Base-by-base conservation (phyloP, 2,113 vertebrate genomes). In the Pungitius pungitius region DNA sequence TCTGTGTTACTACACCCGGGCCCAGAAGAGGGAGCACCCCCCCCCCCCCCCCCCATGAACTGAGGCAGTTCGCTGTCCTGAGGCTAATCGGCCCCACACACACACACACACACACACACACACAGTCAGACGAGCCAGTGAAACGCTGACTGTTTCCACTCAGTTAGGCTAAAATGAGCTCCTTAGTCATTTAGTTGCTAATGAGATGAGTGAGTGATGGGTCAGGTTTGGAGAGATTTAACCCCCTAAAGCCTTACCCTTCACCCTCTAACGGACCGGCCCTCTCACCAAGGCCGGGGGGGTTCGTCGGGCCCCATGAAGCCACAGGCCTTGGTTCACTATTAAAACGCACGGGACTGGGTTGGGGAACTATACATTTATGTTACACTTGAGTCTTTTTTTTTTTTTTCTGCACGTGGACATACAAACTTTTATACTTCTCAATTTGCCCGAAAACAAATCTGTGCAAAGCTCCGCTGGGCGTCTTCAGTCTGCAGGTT, bases 111-210 rank as follows among this genome's bases (percentile, higher is more conserved):
- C n/a, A n/a, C n/a, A n/a, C 56, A 57, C 47, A 30, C 30, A 57
- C 47, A 42, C 64, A 75, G 73, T 73, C 8, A 5, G 69, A 26
- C n/a, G 70, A 67, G 82, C 70, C 73, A 83, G 43, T 82, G 82
- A 90, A 91, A 91, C 27, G 78, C 86, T 91, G 87, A 91, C 85
- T 85, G 73, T 90, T 89, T 90, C 74, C 75, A 83, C 78, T 69
- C 64, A 47, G 54, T 54, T 33, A 66, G 85, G 56, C 39, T 66
- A 60, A 59, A 86, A 85, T 86, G 85, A 88, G 85, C 85, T 88
- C 86, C 88, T 89, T 90, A 86, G 83, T 87, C 85, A 90, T 86
- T 81, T 89, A 87, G 88, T 80, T 89, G 88, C 78, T 91, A 92
- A 92, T 89, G 88, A 90, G 90, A 89, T 92, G 85, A 90, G 84